Percentiles rank a stretch among this genome's conserved stretches.
Conservation (phyloP, 2,888 invertebrate species). For the Agriopis aurantiaria region DNA sequence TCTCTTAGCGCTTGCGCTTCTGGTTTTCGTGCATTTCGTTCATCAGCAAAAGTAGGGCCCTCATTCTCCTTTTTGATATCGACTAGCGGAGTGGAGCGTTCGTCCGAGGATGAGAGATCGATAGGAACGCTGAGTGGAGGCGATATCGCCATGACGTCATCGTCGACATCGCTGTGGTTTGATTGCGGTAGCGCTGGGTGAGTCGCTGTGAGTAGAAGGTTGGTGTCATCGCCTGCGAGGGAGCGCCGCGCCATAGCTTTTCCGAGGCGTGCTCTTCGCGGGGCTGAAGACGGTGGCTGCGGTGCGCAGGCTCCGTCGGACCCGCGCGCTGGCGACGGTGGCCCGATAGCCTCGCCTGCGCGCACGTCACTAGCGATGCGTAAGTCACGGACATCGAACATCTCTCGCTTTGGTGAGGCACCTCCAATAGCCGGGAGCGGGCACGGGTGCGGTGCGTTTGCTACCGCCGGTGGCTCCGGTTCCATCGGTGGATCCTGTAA, state of each 20-base stretch:
- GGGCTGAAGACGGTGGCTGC: constrained; percentile 83
- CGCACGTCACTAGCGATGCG: constrained; percentile 72
- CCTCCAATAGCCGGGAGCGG: constrained; percentile 77
- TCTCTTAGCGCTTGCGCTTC: constrained; percentile 80
- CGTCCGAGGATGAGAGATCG: constrained; percentile 82
- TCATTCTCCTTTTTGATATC: constrained; percentile 83
- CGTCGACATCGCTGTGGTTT: constrained; percentile 80
- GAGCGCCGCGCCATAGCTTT: constrained; percentile 90
- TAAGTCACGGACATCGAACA: constrained; percentile 74
- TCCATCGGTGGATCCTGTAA: constrained; percentile 78
- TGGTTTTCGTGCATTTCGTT: constrained; percentile 71
- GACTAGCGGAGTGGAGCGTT: constrained; percentile 75
- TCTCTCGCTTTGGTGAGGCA: constrained; percentile 78
- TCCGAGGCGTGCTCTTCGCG: constrained; percentile 78
- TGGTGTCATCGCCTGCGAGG: constrained; percentile 84
- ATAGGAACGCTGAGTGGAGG: constrained; percentile 79
- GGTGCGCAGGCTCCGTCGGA: constrained; percentile 89
- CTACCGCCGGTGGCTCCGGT: constrained; percentile 71
- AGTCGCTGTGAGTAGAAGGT: constrained; percentile 74
- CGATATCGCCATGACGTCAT: constrained; percentile 82
- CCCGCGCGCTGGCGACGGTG: constrained; percentile 90
- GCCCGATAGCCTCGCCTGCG: constrained; percentile 81
- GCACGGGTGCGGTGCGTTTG: constrained; percentile 76
- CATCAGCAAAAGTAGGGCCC: constrained; percentile 70
- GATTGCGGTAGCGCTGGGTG: constrained; percentile 65